Evolutionary conservation across 2,888 invertebrate genomes (phyloP).

Genomic region (Phortica okadai): DNA sequence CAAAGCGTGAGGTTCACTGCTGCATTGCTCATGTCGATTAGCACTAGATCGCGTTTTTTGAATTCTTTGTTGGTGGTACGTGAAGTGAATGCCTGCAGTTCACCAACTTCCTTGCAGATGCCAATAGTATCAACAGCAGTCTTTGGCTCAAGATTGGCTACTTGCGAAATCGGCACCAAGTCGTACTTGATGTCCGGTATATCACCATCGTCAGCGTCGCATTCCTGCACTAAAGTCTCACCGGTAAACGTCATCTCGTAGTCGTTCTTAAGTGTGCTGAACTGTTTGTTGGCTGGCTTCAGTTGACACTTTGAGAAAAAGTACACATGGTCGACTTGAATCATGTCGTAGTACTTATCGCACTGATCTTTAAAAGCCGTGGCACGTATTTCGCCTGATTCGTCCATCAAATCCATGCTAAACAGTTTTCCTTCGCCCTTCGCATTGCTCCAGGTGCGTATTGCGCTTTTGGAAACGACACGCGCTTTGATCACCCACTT

Average conservation of each 20-base stretch:
- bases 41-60: conserved; percentile 89
- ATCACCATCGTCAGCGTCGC: conserved; percentile 78
- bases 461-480: conserved; percentile 87
- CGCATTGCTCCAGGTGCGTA: conserved; percentile 94
- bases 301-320: conserved; percentile 89
- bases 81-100: conserved; percentile 84
- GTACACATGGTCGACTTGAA: conserved; percentile 93
- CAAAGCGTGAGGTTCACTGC: conserved; percentile 91
- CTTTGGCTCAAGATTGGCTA: conserved; percentile 83
- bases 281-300: conserved; percentile 97
- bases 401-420: conserved; percentile 94
- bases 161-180: conserved; percentile 85
- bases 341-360: conserved; percentile 91
- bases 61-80: conserved; percentile 88
- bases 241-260: conserved; percentile 94
- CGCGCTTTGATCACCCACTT: conserved; percentile 95
- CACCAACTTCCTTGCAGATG: conserved; percentile 85
- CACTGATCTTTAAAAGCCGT: conserved; percentile 92
- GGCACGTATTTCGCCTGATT: conserved; percentile 93
- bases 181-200: conserved; percentile 88
- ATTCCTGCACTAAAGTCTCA: conserved; percentile 83
- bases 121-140: conserved; percentile 90
- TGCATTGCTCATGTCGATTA: conserved; percentile 90
- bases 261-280: conserved; percentile 89
- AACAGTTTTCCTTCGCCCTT: conserved; percentile 96